Base-by-base conservation (phyloP, 2,113 vertebrate species). In the Melanotaenia duboulayi region DNA sequence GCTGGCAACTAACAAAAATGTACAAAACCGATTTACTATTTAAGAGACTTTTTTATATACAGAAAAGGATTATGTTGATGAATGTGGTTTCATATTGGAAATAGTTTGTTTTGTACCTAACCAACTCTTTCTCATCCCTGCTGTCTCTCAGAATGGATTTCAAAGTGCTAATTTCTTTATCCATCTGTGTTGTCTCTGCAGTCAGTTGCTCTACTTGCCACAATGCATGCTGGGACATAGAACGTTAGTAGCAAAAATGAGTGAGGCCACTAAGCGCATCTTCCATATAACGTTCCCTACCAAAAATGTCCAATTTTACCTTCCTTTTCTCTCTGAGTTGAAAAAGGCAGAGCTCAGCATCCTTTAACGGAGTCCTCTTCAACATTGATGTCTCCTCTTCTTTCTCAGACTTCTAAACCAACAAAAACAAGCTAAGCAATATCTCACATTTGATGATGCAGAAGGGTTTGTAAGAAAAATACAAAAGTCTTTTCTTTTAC, bases 21-120 rank as follows among this genome's bases (percentile, higher is more conserved):
- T 3, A 66, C 4, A 20, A n/a, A 11, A 25, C 13, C 32, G 40
- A 46, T 32, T 80, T 48, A 75, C 13, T 35, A 22, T 32, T 54
- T 16, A 17, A 64, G 3, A 61, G 50, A 48, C n/a, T 10, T 16
- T 16, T 37, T 11, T 28, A 65, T 52, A 39, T 16, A 17, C 19
- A 40, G 19, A 5, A 35, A 20, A 70, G 5, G 2, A 46, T 74
- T 22, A 40, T 56, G 16, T 40, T 19, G 16, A 24, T 76, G 16
- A 1, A 62, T 44, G 28, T 5, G 8, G 4, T 48, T 65, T 22
- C 40, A 32, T 44, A 7, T 35, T 0, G 35, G 11, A 16, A 22
- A 13, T 9, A 66, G 19, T 61, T 78, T 20, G 40, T 60, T 74
- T 37, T 40, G 22, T 87, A 95, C 94, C 92, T 91, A 67, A 83